A percentile compares a stretch with the other conserved stretches of the same genome.
phyloP scores from a whole-genome alignment of 2,888 invertebrate species.

The Apodemia duryi region DNA sequence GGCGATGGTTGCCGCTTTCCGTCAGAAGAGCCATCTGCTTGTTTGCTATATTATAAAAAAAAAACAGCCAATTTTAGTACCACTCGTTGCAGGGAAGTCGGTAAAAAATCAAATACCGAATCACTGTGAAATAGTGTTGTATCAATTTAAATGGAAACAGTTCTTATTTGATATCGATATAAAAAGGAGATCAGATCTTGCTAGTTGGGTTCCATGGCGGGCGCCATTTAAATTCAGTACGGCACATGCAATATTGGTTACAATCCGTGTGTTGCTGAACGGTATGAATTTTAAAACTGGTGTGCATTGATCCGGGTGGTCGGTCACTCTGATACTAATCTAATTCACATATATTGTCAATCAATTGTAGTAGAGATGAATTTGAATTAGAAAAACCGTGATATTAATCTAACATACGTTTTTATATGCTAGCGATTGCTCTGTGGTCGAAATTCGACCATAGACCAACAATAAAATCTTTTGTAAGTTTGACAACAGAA shows the following conservation, averaged over 20 bases:
- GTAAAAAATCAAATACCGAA: no score
- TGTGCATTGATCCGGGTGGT: slow-evolving; percentile 43
- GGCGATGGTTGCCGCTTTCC: no score
- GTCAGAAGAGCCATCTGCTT: no score
- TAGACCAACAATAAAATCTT: no score
- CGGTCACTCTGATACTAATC: slow-evolving; percentile 11
- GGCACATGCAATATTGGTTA: slow-evolving; percentile 57
- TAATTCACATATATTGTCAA: slow-evolving; percentile 8
- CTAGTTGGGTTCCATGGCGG: slow-evolving; percentile 23
- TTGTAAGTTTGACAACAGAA: no score
- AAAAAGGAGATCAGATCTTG: slow-evolving; percentile 3
- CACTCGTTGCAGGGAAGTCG: no score
- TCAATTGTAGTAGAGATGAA: not conserved
- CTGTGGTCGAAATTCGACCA: no score
- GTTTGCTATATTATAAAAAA: no score
- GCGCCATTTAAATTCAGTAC: slow-evolving; percentile 59
- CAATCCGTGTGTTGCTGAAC: slow-evolving; percentile 51
- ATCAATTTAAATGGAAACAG: not conserved
- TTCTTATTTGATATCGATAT: not conserved
- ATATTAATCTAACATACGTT: not conserved
- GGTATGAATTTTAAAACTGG: slow-evolving; percentile 62
- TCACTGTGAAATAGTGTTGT: no score
- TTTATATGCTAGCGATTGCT: no score
- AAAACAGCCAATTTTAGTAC: no score
- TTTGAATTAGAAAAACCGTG: not conserved